Percentiles rank a stretch among this genome's conserved stretches.
Evolutionary conservation across 1,140 invertebrate species (phyloP).

Genomic region (Maniola jurtina): DNA sequence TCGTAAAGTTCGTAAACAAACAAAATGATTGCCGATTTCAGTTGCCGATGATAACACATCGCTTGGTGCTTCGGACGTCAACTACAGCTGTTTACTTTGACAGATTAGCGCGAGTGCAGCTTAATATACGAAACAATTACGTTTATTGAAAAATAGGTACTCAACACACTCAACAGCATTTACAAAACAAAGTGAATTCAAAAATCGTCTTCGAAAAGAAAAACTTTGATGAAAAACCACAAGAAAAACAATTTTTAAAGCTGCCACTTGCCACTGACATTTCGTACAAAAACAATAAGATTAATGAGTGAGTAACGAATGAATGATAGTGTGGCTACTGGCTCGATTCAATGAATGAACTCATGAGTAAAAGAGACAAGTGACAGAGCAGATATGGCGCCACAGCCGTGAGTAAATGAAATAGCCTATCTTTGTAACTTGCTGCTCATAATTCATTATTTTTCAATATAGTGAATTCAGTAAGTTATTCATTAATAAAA

Average conservation of each 20-base stretch:
- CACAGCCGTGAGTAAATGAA: neutral
- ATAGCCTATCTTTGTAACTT: neutral
- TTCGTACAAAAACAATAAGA: slow-evolving; percentile 23
- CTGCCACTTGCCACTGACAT: neutral
- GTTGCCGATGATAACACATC: neutral
- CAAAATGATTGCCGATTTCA: neutral
- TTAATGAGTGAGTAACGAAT: slow-evolving; percentile 20
- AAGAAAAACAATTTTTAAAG: neutral
- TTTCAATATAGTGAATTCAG: neutral
- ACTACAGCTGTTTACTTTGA: slow-evolving; percentile 51
- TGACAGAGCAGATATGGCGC: neutral
- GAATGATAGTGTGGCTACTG: neutral
- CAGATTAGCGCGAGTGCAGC: slow-evolving; percentile 16
- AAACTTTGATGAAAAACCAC: slow-evolving; percentile 11
- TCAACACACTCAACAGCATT: no score
- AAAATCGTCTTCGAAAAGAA: slow-evolving; percentile 17
- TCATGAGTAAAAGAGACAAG: slow-evolving; percentile 15
- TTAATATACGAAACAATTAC: no score
- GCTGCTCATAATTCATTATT: neutral
- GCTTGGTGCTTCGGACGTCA: slow-evolving; percentile 23
- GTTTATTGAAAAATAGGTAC: neutral
- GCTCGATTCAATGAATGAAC: slow-evolving; percentile 6
- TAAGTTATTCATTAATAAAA: neutral
- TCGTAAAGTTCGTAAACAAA: slow-evolving; percentile 16
- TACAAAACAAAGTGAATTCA: slow-evolving; percentile 23